These are phyloP conservation scores for Heliconius ethilla DNA, from an alignment of 2,888 invertebrate genomes.

Conservation along the genomic window DNA sequence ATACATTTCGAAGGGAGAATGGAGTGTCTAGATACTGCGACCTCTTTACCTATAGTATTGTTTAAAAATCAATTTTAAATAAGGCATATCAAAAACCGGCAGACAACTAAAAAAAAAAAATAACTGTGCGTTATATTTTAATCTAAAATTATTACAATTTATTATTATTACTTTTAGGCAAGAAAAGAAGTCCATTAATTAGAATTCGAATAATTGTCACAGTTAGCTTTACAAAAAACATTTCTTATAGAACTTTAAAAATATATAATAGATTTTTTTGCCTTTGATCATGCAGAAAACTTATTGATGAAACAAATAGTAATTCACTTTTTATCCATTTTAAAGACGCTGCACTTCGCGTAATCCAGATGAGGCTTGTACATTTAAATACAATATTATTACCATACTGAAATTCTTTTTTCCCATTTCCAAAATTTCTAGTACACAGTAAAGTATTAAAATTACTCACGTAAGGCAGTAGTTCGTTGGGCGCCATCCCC, in stretches of 20 bases:
- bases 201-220: neutral
- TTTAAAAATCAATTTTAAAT: neutral
- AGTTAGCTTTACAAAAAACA: neutral
- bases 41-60: neutral
- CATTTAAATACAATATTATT: too few species aligned
- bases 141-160: neutral
- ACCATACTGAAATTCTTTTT: neutral
- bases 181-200: neutral
- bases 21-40: neutral
- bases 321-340: neutral
- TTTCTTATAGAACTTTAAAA: neutral
- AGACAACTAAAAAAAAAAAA: too few species aligned
- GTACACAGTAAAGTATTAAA: neutral
- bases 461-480: constrained; percentile 92
- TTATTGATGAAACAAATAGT: neutral
- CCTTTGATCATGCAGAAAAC: neutral
- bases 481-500: constrained; percentile 97
- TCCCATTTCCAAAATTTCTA: neutral
- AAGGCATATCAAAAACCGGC: neutral
- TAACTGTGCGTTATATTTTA: neutral
- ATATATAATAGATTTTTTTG: neutral
- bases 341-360: too few species aligned
- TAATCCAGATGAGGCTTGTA: too few species aligned
- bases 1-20: neutral
- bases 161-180: too few species aligned